Evolutionary conservation across 2,797 vertebrate species (phyloP).

Genomic region (Megalops cyprinoides): DNA sequence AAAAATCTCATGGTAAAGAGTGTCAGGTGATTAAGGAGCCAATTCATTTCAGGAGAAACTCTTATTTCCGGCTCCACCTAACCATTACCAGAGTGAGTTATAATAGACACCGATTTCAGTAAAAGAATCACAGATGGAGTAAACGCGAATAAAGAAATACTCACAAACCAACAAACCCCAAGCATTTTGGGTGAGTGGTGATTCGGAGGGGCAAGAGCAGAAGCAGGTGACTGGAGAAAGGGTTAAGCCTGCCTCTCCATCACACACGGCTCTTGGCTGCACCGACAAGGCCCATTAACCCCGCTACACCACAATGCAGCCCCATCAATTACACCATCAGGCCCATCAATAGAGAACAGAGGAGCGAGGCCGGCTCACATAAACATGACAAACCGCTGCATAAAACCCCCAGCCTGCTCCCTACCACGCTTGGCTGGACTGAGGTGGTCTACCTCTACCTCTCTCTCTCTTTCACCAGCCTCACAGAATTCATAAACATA

Average conservation of each 20-base stretch:
- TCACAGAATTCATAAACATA: too few species aligned
- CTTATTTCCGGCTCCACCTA: background rate
- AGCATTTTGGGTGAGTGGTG: too few species aligned
- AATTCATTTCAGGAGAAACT: background rate
- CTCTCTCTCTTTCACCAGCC: background rate
- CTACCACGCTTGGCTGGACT: background rate
- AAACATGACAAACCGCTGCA: slow-evolving; percentile 81
- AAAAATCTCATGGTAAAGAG: slow-evolving; percentile 31
- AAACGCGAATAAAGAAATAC: too few species aligned
- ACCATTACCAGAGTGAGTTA: background rate
- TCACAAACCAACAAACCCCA: slow-evolving; percentile 23
- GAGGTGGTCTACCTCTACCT: background rate
- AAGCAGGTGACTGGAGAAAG: slow-evolving; percentile 50
- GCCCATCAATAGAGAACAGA: slow-evolving; percentile 67
- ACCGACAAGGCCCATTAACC: slow-evolving; percentile 82
- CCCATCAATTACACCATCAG: slow-evolving; percentile 79
- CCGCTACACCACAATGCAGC: slow-evolving; percentile 78
- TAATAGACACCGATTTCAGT: too few species aligned
- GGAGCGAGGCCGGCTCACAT: slow-evolving; percentile 65
- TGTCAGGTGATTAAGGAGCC: too few species aligned
- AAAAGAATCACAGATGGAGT: too few species aligned
- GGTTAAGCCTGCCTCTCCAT: slow-evolving; percentile 70
- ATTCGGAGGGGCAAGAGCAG: background rate
- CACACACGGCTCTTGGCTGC: slow-evolving; percentile 71
- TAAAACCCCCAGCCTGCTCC: slow-evolving; percentile 64